Evolutionary conservation across 2,888 invertebrate species (phyloP), one percentile per base, ranked within the genome.

Genomic region (Agrotis ipsilon): DNA sequence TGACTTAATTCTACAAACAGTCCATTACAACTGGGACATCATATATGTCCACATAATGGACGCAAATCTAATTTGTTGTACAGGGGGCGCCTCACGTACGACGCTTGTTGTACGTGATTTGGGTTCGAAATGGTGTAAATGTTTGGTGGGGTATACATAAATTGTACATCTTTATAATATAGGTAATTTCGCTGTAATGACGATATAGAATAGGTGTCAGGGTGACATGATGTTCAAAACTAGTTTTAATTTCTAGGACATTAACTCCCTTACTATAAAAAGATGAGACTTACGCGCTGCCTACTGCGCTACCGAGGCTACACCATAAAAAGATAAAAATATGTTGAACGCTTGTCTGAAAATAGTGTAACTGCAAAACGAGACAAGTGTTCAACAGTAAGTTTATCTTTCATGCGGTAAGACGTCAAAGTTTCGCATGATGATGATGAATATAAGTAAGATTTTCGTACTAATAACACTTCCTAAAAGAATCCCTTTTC

Each of bases 271-370:
- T n/a, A n/a, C n/a, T n/a, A n/a, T n/a, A n/a, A n/a, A n/a, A n/a
- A n/a, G n/a, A 98, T 98, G 97, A 98, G 98, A 98, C 98, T 98
- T 97, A 98, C 98, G 98, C 98, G 98, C 98, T 98, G 97, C 98
- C 98, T 97, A 97, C 98, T 98, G 98, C 98, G 97, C 98, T 97
- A 97, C 97, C 97, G 97, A 97, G 97, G 97, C 97, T 49, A n/a
- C 6, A n/a, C n/a, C n/a, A n/a, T n/a, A n/a, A n/a, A n/a, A n/a
- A n/a, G n/a, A n/a, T n/a, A n/a, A n/a, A n/a, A n/a, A n/a, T n/a
- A n/a, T n/a, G n/a, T n/a, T n/a, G n/a, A n/a, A n/a, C n/a, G n/a
- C n/a, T n/a, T n/a, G n/a, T n/a, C n/a, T n/a, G n/a, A n/a, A n/a
- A n/a, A n/a, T n/a, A n/a, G n/a, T n/a, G n/a, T n/a, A n/a, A n/a